phyloP scores from a whole-genome alignment of 2,888 invertebrate species.

The Drosophila prolongata region DNA sequence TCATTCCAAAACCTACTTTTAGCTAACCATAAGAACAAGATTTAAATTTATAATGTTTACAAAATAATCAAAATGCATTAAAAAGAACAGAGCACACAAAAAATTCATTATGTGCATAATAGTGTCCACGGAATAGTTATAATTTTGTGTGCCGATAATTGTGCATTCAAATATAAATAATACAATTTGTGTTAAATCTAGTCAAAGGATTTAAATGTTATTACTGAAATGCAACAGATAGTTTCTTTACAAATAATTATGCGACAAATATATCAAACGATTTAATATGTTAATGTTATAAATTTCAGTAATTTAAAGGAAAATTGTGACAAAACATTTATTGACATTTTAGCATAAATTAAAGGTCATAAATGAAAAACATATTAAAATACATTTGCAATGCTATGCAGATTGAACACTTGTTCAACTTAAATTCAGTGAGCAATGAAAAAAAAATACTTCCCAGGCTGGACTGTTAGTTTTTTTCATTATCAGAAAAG shows the following conservation, averaged over 20 bases:
- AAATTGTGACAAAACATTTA: too few relatives aligned
- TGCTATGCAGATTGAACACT: neutral
- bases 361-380: too few relatives aligned
- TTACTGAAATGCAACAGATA: neutral
- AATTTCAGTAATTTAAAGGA: neutral
- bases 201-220: neutral
- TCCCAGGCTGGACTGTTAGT: neutral
- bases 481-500: neutral
- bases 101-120: neutral
- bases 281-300: neutral
- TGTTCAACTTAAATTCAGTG: neutral
- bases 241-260: neutral
- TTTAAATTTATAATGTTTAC: too few relatives aligned
- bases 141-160: neutral
- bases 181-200: neutral
- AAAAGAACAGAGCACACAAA: neutral
- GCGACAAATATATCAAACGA: neutral
- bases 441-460: neutral
- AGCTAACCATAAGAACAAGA: too few relatives aligned
- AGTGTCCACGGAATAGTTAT: neutral
- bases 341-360: too few relatives aligned
- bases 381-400: too few relatives aligned
- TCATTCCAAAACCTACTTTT: too few relatives aligned
- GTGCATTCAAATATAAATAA: neutral
- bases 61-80: neutral